Percentiles rank a stretch among this genome's conserved stretches.
Evolutionary conservation across 2,888 invertebrate genomes (phyloP).

Genomic region (Eudasyphora cyanicolor): DNA sequence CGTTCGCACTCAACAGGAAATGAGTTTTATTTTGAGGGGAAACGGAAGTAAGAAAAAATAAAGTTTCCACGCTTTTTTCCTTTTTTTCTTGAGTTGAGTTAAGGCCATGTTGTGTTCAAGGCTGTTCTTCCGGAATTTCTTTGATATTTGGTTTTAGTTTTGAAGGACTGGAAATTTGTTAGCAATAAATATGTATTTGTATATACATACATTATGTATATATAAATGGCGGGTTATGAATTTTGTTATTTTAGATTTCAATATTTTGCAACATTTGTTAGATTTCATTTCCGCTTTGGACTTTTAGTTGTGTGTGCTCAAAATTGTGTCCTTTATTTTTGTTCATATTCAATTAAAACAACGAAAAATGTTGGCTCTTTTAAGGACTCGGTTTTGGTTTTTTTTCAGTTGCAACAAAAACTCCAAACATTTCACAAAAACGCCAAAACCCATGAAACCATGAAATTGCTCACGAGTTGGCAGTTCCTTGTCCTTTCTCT

Average conservation of each 20-base stretch:
- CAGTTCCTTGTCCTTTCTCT: constrained; percentile 38
- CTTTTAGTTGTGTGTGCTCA: constrained; percentile 37
- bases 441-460: constrained; percentile 65
- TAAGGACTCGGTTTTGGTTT: background rate
- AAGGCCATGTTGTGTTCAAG: background rate
- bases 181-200: too few species aligned
- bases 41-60: constrained; percentile 13
- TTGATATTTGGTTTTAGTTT: background rate
- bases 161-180: background rate
- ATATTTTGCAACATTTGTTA: constrained; percentile 58
- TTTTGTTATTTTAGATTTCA: constrained; percentile 12
- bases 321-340: constrained; percentile 34
- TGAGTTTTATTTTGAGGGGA: constrained; percentile 59
- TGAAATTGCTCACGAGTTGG: constrained; percentile 67
- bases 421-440: constrained; percentile 21
- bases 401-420: background rate
- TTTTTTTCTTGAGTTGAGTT: background rate
- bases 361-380: background rate
- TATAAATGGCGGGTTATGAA: constrained; percentile 17
- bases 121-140: background rate
- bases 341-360: constrained; percentile 57
- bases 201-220: background rate
- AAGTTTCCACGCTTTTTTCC: constrained; percentile 36
- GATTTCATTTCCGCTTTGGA: constrained; percentile 55
- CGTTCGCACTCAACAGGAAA: constrained; percentile 59